Evolutionary conservation across 2,113 vertebrate species (phyloP), one percentile per base, ranked within the genome.

Genomic region (Caloenas nicobarica): DNA sequence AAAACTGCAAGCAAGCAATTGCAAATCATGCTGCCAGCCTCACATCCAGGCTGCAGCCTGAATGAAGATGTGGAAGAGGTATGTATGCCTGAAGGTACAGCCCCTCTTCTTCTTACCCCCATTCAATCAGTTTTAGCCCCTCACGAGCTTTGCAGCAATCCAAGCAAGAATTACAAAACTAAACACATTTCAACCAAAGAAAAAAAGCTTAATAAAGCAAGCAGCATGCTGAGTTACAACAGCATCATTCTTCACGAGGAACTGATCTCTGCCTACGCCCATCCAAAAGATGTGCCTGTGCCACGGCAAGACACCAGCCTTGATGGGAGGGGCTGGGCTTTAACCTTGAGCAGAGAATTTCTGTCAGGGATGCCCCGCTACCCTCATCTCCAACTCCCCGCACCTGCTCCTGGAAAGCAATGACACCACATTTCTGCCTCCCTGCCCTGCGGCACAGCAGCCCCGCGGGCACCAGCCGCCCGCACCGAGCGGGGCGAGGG

Each of bases 1-100:
- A 90, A 93, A 78, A 53, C 93, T 93, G 95, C 95, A 96, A 94
- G 93, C 91, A 90, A 96, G 93, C 92, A 96, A 93, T 31, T 92
- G 95, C 96, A 93, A 92, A 95, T 91, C 91, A 89, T 1, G 10
- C 91, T 6, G 22, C 73, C 86, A 71, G 89, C 61, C 61, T 51
- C 14, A 2, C 86, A 28, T n/a, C 46, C 54, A 28, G 69, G 60
- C 92, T 94, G 89, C 93, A 66, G 93, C 73, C 65, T 46, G 65
- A 79, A 79, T 48, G 60, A 68, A 86, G 44, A 57, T 48, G 51
- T 11, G 9, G 15, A 68, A 86, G 82, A 3, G 15, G 58, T 48
- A 23, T 4, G 58, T 48, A 23, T 4, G 56, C 29, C 79, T 38
- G 34, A 69, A 61, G 36, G 42, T 3, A 54, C 0, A 58, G 15